These are phyloP conservation scores for Tenualosa thibaudeaui DNA, from an alignment of 2,797 vertebrate genomes.

Conservation along the genomic window DNA sequence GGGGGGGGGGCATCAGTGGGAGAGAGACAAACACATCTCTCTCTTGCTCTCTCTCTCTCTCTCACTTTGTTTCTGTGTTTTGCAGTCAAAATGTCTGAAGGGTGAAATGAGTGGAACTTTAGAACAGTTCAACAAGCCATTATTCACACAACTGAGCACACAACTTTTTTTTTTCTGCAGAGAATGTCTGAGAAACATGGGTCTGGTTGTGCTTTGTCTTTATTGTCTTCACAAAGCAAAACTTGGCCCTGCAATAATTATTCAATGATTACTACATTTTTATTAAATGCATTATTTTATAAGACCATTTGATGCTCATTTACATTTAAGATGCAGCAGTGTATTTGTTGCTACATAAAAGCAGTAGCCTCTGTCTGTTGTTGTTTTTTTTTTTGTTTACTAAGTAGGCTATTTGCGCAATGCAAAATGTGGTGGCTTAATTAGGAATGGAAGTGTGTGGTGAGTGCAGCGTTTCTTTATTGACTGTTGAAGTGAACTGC, in stretches of 20 bases:
- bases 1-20: background rate
- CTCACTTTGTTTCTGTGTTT: background rate
- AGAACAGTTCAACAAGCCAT: slow-evolving; percentile 57
- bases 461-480: background rate
- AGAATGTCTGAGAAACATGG: slow-evolving; percentile 42
- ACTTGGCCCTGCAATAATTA: background rate
- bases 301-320: background rate
- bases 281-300: background rate
- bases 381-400: background rate
- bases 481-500: background rate
- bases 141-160: slow-evolving; percentile 64
- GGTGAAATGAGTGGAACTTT: slow-evolving; percentile 65
- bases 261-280: background rate
- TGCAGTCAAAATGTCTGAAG: background rate
- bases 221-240: background rate
- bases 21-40: background rate
- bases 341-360: background rate
- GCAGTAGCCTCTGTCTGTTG: background rate
- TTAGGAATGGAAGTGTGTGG: background rate
- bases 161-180: too few relatives aligned
- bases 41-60: background rate
- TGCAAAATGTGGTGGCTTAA: background rate
- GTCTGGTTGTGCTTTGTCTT: slow-evolving; percentile 38
- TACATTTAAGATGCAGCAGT: background rate
- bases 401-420: background rate